Percentiles rank a stretch among this genome's conserved stretches.
These are phyloP conservation scores for Passerina amoena DNA, from an alignment of 2,113 vertebrate species.

Conservation along the genomic window DNA sequence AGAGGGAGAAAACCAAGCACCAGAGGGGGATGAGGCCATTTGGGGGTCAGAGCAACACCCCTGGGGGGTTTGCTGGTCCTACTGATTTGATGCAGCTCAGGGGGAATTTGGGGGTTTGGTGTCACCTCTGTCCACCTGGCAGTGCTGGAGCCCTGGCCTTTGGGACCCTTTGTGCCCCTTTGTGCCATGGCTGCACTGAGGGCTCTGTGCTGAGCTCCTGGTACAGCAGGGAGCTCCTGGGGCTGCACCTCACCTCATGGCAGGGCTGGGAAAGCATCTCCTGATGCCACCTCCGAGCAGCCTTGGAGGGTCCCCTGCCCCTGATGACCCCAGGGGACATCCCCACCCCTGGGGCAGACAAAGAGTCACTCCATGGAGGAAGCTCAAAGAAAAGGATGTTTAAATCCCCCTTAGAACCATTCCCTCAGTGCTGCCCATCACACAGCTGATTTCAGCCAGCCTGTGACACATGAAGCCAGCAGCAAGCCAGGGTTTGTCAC, in stretches of 20 bases:
- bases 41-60: background rate
- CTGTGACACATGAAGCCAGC: background rate
- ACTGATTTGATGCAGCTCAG: background rate
- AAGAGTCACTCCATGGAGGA: background rate
- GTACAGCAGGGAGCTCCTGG: background rate
- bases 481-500: background rate
- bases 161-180: background rate
- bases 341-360: fast-evolving
- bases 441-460: fast-evolving
- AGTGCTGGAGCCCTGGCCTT: background rate
- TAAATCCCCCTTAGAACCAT: background rate
- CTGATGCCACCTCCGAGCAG: background rate
- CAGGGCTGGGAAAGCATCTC: background rate
- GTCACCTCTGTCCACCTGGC: fast-evolving
- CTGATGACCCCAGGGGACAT: background rate
- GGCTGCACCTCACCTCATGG: fast-evolving
- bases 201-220: background rate
- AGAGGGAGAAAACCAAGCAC: background rate
- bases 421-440: background rate
- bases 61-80: fast-evolving
- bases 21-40: background rate
- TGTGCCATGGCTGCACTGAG: background rate
- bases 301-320: background rate
- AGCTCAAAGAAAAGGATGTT: background rate
- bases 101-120: background rate